Percentiles rank a stretch among this genome's conserved stretches.
Evolutionary conservation across 2,797 vertebrate genomes (phyloP).

Genomic region (Mormyrops attenuatus): DNA sequence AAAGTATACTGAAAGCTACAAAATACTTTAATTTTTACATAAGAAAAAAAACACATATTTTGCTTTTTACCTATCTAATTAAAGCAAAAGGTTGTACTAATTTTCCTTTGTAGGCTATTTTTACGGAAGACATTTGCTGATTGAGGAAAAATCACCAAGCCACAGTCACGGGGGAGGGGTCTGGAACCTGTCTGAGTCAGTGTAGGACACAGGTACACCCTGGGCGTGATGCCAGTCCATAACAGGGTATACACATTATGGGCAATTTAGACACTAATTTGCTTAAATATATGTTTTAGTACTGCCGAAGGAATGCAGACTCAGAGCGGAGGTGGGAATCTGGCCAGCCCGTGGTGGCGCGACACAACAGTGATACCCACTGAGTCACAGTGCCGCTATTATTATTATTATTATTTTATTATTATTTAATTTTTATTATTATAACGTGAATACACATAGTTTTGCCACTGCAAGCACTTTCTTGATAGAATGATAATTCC

Average conservation of each 20-base stretch:
- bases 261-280: not conserved
- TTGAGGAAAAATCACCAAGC: not conserved
- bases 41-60: not conserved
- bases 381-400: not conserved
- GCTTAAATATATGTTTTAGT: not conserved
- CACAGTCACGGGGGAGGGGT: not conserved
- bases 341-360: not conserved
- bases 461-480: too few relatives aligned
- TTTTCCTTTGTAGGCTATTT: not conserved
- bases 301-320: not conserved
- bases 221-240: not conserved
- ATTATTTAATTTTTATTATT: too few relatives aligned
- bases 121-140: not conserved
- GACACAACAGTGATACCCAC: not conserved
- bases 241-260: not conserved
- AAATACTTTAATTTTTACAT: not conserved
- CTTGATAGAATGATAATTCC: too few relatives aligned
- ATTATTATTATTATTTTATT: not conserved
- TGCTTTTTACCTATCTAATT: not conserved
- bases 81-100: not conserved
- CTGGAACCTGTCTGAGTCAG: not conserved
- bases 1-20: not conserved
- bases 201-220: not conserved
- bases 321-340: not conserved
- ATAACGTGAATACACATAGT: too few relatives aligned